Conservation (phyloP, 30 jellyfish, hydroid and myxozoan genomes). For the Calvadosia cruxmelitensis region DNA sequence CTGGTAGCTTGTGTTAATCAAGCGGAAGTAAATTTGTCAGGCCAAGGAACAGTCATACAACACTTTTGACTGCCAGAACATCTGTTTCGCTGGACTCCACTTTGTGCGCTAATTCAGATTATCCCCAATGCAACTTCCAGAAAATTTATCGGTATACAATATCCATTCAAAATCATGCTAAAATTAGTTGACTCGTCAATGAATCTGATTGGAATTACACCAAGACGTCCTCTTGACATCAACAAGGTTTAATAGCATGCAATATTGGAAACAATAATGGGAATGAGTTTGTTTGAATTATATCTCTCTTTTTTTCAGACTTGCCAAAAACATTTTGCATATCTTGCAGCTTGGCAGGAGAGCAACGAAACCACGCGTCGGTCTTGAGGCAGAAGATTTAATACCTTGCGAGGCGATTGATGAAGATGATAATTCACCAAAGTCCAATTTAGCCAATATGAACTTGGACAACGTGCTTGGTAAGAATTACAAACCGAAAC, state of each 20-base stretch:
- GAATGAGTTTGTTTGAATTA: background rate
- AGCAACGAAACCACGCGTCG: constrained; percentile 29
- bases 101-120: too few species aligned
- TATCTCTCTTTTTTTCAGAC: constrained; percentile 3
- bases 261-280: too few species aligned
- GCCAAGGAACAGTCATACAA: too few species aligned
- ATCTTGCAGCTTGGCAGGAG: constrained; percentile 45
- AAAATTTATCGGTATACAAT: too few species aligned
- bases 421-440: background rate
- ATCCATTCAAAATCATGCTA: too few species aligned
- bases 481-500: constrained; percentile 68
- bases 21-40: too few species aligned
- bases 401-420: background rate
- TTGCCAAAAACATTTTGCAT: constrained; percentile 30
- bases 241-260: too few species aligned
- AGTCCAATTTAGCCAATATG: background rate
- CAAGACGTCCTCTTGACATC: constrained; percentile 20
- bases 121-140: too few species aligned
- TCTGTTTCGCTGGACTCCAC: too few species aligned
- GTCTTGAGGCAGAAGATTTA: background rate
- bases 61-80: too few species aligned
- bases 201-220: constrained; percentile 21
- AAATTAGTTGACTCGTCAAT: too few species aligned
- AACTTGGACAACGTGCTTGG: constrained; percentile 40
- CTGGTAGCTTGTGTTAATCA: too few species aligned